Base-by-base conservation (phyloP, 2,113 vertebrate species). In the Piprites chloris region DNA sequence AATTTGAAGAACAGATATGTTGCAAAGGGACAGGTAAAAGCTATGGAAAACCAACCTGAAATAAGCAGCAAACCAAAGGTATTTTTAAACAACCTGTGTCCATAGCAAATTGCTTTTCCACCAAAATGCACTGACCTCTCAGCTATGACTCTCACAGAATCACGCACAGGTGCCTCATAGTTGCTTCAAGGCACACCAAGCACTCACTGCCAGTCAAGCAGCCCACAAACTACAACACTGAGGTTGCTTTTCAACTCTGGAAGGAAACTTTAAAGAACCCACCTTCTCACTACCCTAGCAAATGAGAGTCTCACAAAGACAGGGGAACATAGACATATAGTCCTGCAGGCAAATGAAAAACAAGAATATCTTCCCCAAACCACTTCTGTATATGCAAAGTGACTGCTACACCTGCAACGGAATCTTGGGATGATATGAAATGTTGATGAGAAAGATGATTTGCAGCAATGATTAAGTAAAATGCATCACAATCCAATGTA, bases 321-420 rank as follows among this genome's bases (percentile, higher is more conserved):
- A 23, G 2, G 4, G 27, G 37, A 75, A 44, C 8, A 58, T 0
- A 61, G 18, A 47, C 16, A 23, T 0, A 21, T 0, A 1, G 33
- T 14, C 44, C 20, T 72, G 71, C 37, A 59, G 18, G 35, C 58
- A 86, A 79, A 72, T 9, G 6, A 10, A 44, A 35, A 52, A 4
- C 21, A 81, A 49, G 9, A 66, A 44, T 12, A 85, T 4, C 26
- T 42, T 61, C 33, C 50, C 19, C 63, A 73, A 49, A 62, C 12
- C 35, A 50, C 21, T 81, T 62, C 65, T 22, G 16, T 9, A 47
- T 13, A 30, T 30, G 49, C 53, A 39, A 63, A 83, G 49, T 21
- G 23, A 69, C 28, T 67, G n/a, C 49, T 59, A 63, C 8, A 76
- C 9, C 27, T 35, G 27, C 59, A 91, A 19, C 0, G 4, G 18